These are phyloP conservation scores for Strigamia maritima DNA, from an alignment of 2,888 invertebrate species.

Conservation along the genomic window DNA sequence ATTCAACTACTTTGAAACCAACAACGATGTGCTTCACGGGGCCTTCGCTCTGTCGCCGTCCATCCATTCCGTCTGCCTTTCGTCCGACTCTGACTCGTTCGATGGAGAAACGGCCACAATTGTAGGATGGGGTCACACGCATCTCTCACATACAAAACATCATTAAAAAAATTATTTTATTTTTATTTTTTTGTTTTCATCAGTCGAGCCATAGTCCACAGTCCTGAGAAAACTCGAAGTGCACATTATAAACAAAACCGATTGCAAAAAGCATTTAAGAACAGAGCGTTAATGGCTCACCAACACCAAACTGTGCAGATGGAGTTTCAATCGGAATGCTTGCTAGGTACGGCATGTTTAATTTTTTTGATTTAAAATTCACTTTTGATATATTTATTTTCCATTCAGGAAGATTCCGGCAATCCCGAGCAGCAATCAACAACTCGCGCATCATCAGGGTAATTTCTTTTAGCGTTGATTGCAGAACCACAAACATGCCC, in stretches of 20 bases:
- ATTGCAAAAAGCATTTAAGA: neutral
- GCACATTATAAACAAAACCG: neutral
- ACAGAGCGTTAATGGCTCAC: neutral
- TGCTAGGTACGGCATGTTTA: neutral
- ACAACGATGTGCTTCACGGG: neutral
- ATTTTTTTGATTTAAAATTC: too few species aligned
- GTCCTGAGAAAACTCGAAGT: neutral
- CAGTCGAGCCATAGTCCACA: neutral
- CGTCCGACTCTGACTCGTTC: neutral
- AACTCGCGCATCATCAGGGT: neutral
- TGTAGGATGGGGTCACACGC: neutral
- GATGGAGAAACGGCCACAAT: neutral
- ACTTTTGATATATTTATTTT: neutral
- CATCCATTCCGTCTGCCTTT: neutral
- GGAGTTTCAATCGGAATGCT: neutral
- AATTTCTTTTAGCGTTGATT: neutral
- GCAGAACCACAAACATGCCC: neutral
- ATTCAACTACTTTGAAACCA: conserved; percentile 17
- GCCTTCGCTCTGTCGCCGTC: neutral
- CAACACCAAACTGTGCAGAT: neutral
- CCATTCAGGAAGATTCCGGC: neutral
- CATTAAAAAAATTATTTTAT: neutral
- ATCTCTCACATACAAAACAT: too few species aligned
- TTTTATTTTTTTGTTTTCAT: neutral
- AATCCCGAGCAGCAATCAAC: neutral